Evolutionary conservation across 1,140 invertebrate species (phyloP).

Genomic region (Plodia interpunctella): DNA sequence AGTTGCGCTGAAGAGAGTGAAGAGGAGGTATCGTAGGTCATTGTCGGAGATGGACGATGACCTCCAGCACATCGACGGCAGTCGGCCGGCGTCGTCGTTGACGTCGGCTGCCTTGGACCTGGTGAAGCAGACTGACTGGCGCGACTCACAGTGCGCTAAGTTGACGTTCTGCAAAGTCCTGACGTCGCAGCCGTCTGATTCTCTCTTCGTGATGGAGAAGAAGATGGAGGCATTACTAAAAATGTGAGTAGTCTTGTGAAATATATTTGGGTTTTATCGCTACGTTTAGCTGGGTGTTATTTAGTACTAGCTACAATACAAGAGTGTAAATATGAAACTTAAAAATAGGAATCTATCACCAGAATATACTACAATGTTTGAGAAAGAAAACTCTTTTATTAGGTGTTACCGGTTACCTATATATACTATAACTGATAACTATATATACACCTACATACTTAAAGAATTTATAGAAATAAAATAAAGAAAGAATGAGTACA

Average conservation of each 20-base stretch:
- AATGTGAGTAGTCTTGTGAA: constrained; percentile 80
- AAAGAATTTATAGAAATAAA: too few species aligned
- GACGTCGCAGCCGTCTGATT: constrained; percentile 80
- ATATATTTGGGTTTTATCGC: too few species aligned
- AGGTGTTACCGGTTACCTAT: too few species aligned
- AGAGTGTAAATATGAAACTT: too few species aligned
- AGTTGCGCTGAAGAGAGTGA: constrained; percentile 30
- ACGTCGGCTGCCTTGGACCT: constrained; percentile 57
- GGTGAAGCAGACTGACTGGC: constrained; percentile 79
- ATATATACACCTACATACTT: too few species aligned
- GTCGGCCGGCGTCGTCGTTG: constrained; percentile 48
- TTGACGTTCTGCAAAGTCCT: constrained; percentile 86
- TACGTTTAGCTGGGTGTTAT: too few species aligned
- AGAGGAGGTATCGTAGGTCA: constrained; percentile 49
- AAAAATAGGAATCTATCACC: too few species aligned
- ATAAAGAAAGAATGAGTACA: too few species aligned
- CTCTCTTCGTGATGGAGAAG: constrained; percentile 85
- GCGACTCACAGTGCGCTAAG: constrained; percentile 85
- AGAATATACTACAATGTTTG: too few species aligned
- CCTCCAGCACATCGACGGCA: constrained; percentile 77
- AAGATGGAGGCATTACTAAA: constrained; percentile 83
- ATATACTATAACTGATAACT: too few species aligned
- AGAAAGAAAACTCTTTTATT: too few species aligned
- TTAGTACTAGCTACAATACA: too few species aligned
- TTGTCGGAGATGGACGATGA: constrained; percentile 70